Conservation (phyloP, 2,888 invertebrate genomes). For the Mayetiola destructor region DNA sequence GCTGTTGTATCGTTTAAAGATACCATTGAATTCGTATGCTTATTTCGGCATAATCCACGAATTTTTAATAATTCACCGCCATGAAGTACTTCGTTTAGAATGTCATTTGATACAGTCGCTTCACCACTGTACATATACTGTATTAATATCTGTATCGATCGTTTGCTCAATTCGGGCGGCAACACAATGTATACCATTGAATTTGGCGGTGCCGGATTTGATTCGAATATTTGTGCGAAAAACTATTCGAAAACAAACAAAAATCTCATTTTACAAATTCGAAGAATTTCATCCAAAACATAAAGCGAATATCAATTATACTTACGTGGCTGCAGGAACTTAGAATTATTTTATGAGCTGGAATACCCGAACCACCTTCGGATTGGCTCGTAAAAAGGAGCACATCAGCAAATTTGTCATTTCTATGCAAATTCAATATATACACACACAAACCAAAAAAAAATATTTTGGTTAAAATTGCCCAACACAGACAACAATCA, state of each 20-base stretch:
- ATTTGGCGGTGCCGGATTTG: constrained; percentile 32
- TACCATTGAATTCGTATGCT: not conserved
- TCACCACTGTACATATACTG: constrained; percentile 73
- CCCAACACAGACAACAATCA: not conserved
- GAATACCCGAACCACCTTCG: constrained; percentile 56
- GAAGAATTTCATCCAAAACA: too few species aligned
- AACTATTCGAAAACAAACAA: constrained; percentile 22
- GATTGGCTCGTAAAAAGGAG: constrained; percentile 49
- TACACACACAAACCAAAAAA: not conserved
- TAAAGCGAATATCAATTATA: not conserved
- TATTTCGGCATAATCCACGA: constrained; percentile 58
- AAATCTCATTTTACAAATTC: too few species aligned
- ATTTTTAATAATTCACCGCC: constrained; percentile 72
- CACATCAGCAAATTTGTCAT: constrained; percentile 71
- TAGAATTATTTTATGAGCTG: constrained; percentile 71
- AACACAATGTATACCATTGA: constrained; percentile 52
- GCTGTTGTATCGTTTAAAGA: too few species aligned
- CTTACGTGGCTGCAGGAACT: constrained; percentile 58
- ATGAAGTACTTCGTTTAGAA: constrained; percentile 63
- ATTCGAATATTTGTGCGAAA: constrained; percentile 34
- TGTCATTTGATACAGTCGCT: constrained; percentile 73
- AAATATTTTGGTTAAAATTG: not conserved
- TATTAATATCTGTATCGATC: constrained; percentile 63
- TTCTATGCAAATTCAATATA: constrained; percentile 37
- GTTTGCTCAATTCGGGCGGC: constrained; percentile 66